Base-by-base conservation (phyloP, 64 coral and sea anemone species). In the Hydrozoanthus tunicans region DNA sequence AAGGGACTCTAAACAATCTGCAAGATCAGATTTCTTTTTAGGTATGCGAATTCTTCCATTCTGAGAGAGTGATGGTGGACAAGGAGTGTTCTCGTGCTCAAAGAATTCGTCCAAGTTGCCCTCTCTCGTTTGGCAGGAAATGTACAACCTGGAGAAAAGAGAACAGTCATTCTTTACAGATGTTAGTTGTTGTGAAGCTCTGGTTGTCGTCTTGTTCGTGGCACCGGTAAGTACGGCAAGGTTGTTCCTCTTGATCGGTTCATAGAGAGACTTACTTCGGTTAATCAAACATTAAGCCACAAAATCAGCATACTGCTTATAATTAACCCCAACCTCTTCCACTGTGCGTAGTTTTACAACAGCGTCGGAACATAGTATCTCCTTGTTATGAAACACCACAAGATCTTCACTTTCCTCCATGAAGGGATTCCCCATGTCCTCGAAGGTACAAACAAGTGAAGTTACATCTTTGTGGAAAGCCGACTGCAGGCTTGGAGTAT, bases 101-200 rank as follows among this genome's bases (percentile, higher is more conserved):
- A 94, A 94, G 57, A 94, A 91, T 71, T 94, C 86, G 14, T 94
- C 78, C 15, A 94, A 53, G 65, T 78, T 80, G 59, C 82, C 59
- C 10, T 88, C 17, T 58, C 93, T 94, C 12, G 92, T 82, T 58
- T 93, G 86, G 24, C 84, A 93, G 9, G 92, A 89, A 25, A 83
- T 90, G 20, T 90, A 82, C 53, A 82, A 64, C 53, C 86, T 80
- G 56, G 76, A 93, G 17, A 92, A 92, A 62, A 92, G 81, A 17
- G 64, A 92, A 57, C 91, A 92, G 73, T 92, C 72, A 86, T 77
- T 92, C 71, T 69, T 92, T 60, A 51, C 58, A 86, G 91, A 92
- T 79, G 73, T 69, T 89, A 9, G 20, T 20, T 20, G 20, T 20
- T 20, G 20, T 20, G 20, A 20, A 20, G 20, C 20, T 54, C 5